Conservation (phyloP, 92 coral and sea anemone species). For the Pocillopora meandrina region DNA sequence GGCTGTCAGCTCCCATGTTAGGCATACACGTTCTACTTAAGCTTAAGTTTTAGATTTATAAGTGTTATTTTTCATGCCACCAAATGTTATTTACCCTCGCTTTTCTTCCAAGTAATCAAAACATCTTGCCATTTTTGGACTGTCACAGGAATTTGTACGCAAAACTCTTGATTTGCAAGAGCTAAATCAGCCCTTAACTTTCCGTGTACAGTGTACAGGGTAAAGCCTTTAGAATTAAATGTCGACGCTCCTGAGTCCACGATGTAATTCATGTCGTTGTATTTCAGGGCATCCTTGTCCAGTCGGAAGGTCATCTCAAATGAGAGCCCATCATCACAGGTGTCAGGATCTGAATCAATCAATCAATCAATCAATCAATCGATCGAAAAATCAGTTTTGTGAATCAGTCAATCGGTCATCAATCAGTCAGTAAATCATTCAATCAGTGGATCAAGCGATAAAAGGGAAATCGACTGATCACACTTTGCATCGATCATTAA, state of each 20-base stretch:
- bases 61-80: too few species aligned
- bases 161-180: conserved; percentile 79
- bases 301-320: conserved; percentile 94
- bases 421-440: background rate
- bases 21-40: background rate
- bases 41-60: background rate
- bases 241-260: conserved; percentile 98
- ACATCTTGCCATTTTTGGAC: conserved; percentile 91
- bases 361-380: background rate
- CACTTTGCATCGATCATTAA: background rate
- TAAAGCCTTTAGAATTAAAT: conserved; percentile 94
- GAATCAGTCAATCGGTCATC: background rate
- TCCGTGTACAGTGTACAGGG: conserved; percentile 82
- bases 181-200: conserved; percentile 94
- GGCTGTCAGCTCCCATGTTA: too few species aligned
- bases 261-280: conserved; percentile 81
- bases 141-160: conserved; percentile 80
- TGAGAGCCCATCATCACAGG: conserved; percentile 88
- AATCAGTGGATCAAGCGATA: too few species aligned
- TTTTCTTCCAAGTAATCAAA: conserved; percentile 82
- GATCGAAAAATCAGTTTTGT: background rate
- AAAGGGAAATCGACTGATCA: too few species aligned
- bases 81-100: conserved; percentile 60
- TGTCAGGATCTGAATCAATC: conserved; percentile 74
- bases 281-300: conserved; percentile 64